phyloP scores from a whole-genome alignment of 2,888 invertebrate species.

The Agrotis clavis region DNA sequence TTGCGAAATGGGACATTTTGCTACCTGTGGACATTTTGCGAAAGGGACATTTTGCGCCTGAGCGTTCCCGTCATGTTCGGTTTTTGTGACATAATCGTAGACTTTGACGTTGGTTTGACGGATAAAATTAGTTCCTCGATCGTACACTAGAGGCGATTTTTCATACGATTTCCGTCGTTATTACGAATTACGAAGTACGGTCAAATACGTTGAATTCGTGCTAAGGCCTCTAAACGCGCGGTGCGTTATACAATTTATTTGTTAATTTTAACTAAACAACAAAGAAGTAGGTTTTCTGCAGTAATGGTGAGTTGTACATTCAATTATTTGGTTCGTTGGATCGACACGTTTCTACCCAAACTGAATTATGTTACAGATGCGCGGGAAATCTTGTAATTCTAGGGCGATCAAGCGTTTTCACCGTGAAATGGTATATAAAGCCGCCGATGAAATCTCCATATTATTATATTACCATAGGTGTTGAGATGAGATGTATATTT shows the following conservation, averaged over 20 bases:
- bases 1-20: no score
- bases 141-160: no score
- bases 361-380: not conserved
- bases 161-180: no score
- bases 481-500: not conserved
- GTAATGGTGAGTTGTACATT: not conserved
- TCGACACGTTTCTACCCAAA: not conserved
- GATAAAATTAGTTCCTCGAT: no score
- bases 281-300: no score
- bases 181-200: no score
- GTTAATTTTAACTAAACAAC: not conserved
- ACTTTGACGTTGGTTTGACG: no score
- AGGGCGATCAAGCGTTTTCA: not conserved
- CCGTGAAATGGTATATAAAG: conserved; percentile 13
- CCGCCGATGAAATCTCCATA: not conserved
- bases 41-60: no score
- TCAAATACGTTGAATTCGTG: no score
- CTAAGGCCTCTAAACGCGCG: not conserved
- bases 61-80: no score
- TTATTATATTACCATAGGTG: not conserved
- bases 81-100: no score
- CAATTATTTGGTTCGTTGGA: not conserved
- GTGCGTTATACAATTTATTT: conserved; percentile 31
- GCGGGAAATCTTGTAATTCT: not conserved
- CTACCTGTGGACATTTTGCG: no score